Percentiles rank a stretch among this genome's conserved stretches.
Conservation (phyloP, 2,888 invertebrate genomes). For the Anarsia innoxiella region DNA sequence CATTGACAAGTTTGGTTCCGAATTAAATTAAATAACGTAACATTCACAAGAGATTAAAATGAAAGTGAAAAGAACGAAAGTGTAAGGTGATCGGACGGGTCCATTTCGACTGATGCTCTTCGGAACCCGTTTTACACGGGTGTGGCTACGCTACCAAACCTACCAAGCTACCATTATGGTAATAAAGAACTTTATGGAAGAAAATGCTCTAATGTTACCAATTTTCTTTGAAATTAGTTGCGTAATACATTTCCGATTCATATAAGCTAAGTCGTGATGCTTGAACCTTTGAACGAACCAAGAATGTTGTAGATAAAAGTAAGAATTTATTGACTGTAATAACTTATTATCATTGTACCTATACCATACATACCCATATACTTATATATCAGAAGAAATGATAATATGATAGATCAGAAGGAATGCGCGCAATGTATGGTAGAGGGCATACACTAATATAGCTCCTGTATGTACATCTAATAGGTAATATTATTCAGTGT, state of each 20-base stretch:
- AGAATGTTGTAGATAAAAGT: no score
- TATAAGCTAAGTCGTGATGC: slow-evolving; percentile 6
- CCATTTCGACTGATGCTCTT: slow-evolving; percentile 41
- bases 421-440: no score
- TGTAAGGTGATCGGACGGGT: slow-evolving; percentile 44
- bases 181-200: slow-evolving; percentile 11
- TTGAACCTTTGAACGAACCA: no score
- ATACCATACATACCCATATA: no score
- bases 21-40: slow-evolving; percentile 46
- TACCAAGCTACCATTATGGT: slow-evolving; percentile 6
- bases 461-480: no score
- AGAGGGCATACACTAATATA: no score
- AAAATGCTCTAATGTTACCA: slow-evolving; percentile 12
- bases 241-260: slow-evolving; percentile 4
- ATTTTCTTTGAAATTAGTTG: slow-evolving; percentile 11
- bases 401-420: no score
- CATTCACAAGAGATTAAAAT: slow-evolving; percentile 41
- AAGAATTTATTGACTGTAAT: no score
- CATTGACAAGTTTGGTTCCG: slow-evolving; percentile 21
- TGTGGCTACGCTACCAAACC: slow-evolving; percentile 22
- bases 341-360: no score
- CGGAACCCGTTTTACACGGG: slow-evolving; percentile 27
- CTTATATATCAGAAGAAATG: no score
- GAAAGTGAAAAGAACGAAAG: slow-evolving; percentile 69
- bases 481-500: no score